Base-by-base conservation (phyloP, 2,888 invertebrate genomes). In the Philopedon plagiatum region DNA sequence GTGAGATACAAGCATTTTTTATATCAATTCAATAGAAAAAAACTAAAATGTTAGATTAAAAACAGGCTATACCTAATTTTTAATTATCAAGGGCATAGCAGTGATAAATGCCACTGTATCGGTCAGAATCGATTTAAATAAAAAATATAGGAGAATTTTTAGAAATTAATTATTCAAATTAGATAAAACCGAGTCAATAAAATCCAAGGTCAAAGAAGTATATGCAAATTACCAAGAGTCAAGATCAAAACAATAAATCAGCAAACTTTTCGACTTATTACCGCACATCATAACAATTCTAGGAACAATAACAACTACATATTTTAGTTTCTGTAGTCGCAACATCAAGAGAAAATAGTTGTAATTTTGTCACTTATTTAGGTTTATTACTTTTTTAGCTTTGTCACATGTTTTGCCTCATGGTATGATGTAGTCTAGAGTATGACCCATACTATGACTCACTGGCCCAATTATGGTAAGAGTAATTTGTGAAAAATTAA, bases 201-300 rank as follows among this genome's bases (percentile, higher is more conserved):
- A 21, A n/a, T n/a, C 18, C 57, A 57, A 57, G 37, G 57, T 37
- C 57, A 57, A 57, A 34, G 37, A n/a, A 57, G 21, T 23, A 57
- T 15, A 57, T 37, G 39, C 19, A 57, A 57, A 54, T 54, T 54
- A 54, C 15, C 51, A 54, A 11, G 11, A 29, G 51, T 54, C 51
- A 54, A 54, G 51, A 54, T 29, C 51, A 54, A 54, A 54, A 54
- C 29, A 54, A 54, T 54, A 54, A 54, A 54, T 29, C 15, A 29
- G 18, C 15, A 32, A 32, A 54, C 29, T 29, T 54, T 54, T 54
- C 51, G 51, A 54, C 51, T 54, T 54, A 54, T 15, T 54, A 54
- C 51, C 51, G 8, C 29, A 54, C 51, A 54, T 54, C 29, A 29
- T 18, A 54, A 54, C 18, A 54, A 54, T 54, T 54, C 51, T 13